These are phyloP conservation scores for Aporophyla nigra DNA, from an alignment of 2,888 invertebrate genomes.

Conservation along the genomic window DNA sequence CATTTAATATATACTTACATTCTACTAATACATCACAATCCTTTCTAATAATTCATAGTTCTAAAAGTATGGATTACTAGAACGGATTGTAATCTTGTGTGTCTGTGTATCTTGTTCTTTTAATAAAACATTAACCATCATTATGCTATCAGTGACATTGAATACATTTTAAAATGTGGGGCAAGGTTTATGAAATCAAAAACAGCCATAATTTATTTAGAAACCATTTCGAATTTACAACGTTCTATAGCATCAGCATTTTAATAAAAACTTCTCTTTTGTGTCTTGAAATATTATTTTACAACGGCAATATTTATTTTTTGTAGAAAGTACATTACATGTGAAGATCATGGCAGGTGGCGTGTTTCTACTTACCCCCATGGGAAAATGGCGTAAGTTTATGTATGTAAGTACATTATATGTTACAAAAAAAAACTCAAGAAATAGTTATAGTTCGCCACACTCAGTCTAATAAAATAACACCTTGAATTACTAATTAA, in stretches of 20 bases:
- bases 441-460: background rate
- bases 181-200: background rate
- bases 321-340: background rate
- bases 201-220: background rate
- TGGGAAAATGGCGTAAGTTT: too few species aligned
- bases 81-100: background rate
- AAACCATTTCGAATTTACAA: background rate
- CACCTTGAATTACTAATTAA: slow-evolving; percentile 50
- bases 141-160: background rate
- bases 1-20: background rate
- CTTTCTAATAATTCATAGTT: too few species aligned
- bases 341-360: too few species aligned
- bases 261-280: too few species aligned
- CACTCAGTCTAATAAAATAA: background rate
- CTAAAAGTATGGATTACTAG: too few species aligned
- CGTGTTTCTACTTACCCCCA: too few species aligned
- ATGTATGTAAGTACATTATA: background rate
- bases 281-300: background rate
- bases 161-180: background rate
- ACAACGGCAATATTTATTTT: background rate
- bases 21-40: too few species aligned
- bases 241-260: background rate
- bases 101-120: background rate
- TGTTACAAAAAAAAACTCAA: background rate
- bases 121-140: slow-evolving; percentile 1